phyloP scores from a whole-genome alignment of 2,888 invertebrate species.

The Eledona agricola region DNA sequence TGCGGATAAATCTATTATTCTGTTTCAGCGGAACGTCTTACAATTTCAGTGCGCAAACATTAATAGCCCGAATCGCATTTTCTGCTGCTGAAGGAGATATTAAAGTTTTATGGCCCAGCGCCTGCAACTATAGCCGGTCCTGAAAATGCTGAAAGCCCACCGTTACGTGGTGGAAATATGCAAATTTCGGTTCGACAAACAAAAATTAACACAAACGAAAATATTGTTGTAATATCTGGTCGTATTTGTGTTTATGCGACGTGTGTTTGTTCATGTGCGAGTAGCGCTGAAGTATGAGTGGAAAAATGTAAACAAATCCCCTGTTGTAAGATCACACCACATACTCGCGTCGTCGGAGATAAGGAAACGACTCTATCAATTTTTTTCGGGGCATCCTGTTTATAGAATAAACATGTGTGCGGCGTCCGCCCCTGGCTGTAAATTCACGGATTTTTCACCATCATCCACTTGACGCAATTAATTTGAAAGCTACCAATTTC shows the following conservation, averaged over 20 bases:
- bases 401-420: constrained; percentile 15
- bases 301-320: constrained; percentile 12
- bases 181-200: constrained; percentile 18
- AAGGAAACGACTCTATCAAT: constrained; percentile 8
- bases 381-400: constrained; percentile 17
- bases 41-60: too few species aligned
- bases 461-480: constrained; percentile 27
- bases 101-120: too few species aligned
- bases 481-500: constrained; percentile 32
- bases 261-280: constrained; percentile 18
- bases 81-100: too few species aligned
- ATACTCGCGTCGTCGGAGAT: constrained; percentile 11
- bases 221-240: constrained; percentile 13
- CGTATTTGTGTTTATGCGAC: constrained; percentile 11
- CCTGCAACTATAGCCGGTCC: too few species aligned
- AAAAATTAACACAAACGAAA: constrained; percentile 18
- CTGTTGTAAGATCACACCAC: constrained; percentile 6
- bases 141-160: constrained; percentile 11
- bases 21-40: too few species aligned
- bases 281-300: constrained; percentile 5
- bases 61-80: too few species aligned
- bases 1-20: too few species aligned
- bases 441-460: constrained; percentile 20
- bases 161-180: constrained; percentile 17
- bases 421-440: not conserved